Base-by-base conservation (phyloP, 2,888 invertebrate genomes). In the Ptilodon capucinus region DNA sequence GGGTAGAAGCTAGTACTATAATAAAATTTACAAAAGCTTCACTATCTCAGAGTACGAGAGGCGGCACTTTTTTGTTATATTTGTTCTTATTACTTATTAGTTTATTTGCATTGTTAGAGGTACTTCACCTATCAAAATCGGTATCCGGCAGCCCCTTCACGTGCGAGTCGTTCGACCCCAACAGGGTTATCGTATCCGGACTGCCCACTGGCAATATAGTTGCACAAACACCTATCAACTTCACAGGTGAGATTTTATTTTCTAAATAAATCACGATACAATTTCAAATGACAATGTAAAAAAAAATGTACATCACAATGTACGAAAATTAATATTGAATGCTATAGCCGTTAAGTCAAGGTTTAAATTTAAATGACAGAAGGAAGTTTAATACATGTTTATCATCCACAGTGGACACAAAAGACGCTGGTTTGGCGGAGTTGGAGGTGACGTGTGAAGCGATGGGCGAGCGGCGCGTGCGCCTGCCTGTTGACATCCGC, bases 131-230 rank as follows among this genome's bases (percentile, higher is more conserved):
- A 57, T 96, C 97, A 0, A 97, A 98, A 71, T 95, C 97, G 8
- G 94, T 99, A 30, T 93, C 95, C 8, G 98, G 98, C 42, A 98
- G 98, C 67, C 99, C 99, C 0, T 99, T 97, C 84, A 95, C 94
- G 46, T 98, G 99, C 75, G 96, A 98, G 76, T 96, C 97, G 0
- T 98, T 95, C 76, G 98, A 99, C 82, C 94, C 97, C 0, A 94
- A 94, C 68, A 95, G 95, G 84, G 95, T 98, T 0, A 93, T 94
- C 50, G 89, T 98, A 35, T 94, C 96, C 44, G 95, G 96, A 52
- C 88, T 96, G 46, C 95, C 94, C 38, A 95, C 94, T 61, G 94
- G 93, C 42, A 95, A 94, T 52, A 93, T 97, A 51, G 95, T 95
- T 23, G 94, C 97, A 19, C 96, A 97, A 68, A 97, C 97, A 72